Base-by-base conservation (phyloP, 2,888 invertebrate genomes). In the Stomorhina lunata region DNA sequence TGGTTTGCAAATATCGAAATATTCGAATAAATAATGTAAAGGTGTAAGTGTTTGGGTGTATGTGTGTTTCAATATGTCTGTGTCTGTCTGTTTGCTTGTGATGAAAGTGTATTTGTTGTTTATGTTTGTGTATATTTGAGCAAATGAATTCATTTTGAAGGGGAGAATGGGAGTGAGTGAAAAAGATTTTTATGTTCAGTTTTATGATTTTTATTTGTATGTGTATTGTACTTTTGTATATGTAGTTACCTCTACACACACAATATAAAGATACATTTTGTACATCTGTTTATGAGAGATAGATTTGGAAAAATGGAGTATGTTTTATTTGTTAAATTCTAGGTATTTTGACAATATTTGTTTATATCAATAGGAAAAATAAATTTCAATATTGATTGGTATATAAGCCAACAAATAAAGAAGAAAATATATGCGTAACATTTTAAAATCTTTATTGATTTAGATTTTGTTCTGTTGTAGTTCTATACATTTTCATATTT, bases 331-430 rank as follows among this genome's bases (percentile, higher is more conserved):
- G n/a, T 15, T 4, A 17, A 53, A 12, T 65, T 75, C 45, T 15
- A 55, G 22, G 27, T 43, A 75, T 45, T 32, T 75, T 75, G 73
- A 65, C 43, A 65, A 65, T 53, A 75, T 75, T 75, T 75, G 17
- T 40, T 75, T 75, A 45, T 40, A 63, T 29, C 29, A 73, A 63
- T 63, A 43, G 7, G 4, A 73, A n/a, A 53, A 53, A 61, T 22
- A 32, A 22, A 63, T 37, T 73, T 65, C 25, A 43, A 2, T n/a
- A 32, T 55, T 75, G 65, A 65, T 75, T 75, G 48, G 25, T 34
- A 27, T 17, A 59, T 45, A 34, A 12, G 2, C 4, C 4, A 4
- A 12, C 48, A 29, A 17, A 6, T 50, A 12, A 25, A 12, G 12
- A 48, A n/a, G 37, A 25, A 34, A n/a, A n/a, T n/a, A n/a, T n/a